Conservation (phyloP, 2,888 invertebrate genomes). For the Cryptophagus acutangulus region DNA sequence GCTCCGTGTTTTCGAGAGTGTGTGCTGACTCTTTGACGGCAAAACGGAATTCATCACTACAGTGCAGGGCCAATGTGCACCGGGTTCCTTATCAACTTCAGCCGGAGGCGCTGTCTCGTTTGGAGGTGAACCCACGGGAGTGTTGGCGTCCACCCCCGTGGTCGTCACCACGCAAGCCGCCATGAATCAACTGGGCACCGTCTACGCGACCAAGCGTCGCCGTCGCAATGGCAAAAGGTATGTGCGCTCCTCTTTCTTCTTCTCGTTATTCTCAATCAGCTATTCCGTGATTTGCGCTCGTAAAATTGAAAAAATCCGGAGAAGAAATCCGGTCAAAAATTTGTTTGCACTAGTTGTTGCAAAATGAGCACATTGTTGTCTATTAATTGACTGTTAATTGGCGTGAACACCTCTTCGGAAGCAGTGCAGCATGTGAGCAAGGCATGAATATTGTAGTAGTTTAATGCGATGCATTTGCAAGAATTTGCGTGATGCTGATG, state of each 20-base stretch:
- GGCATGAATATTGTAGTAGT: conserved; percentile 30
- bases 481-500: conserved; percentile 34
- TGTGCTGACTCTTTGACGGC: conserved; percentile 24
- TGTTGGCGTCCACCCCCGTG: conserved; percentile 36
- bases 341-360: conserved; percentile 7
- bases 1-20: neutral
- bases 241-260: neutral
- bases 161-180: conserved; percentile 37
- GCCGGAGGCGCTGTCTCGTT: conserved; percentile 37
- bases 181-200: conserved; percentile 91
- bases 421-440: conserved; percentile 28
- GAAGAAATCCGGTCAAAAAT: conserved; percentile 5
- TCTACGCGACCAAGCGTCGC: conserved; percentile 93
- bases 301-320: neutral
- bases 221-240: conserved; percentile 96
- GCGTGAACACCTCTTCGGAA: conserved; percentile 31
- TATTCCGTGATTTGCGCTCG: too few species aligned
- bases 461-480: conserved; percentile 13
- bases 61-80: conserved; percentile 45
- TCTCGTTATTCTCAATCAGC: neutral
- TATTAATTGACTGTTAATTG: conserved; percentile 33
- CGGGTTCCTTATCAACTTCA: conserved; percentile 32
- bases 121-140: conserved; percentile 35
- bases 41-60: conserved; percentile 43
- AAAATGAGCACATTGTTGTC: conserved; percentile 29